Percentiles rank a stretch among this genome's conserved stretches.
Conservation (phyloP, 2,888 invertebrate species). For the Neocrepidodera transversa region DNA sequence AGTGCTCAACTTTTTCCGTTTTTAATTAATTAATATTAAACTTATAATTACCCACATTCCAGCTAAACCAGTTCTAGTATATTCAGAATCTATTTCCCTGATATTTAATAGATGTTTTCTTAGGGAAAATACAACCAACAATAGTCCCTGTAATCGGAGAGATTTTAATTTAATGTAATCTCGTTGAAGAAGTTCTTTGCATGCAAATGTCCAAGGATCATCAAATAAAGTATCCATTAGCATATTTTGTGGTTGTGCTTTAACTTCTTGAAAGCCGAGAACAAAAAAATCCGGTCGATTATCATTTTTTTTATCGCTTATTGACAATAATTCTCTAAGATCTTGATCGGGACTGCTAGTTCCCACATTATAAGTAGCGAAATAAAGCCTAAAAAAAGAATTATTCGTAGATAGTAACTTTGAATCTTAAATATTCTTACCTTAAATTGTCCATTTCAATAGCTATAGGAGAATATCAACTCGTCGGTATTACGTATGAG, state of each 20-base stretch:
- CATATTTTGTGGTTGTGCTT: conserved; percentile 85
- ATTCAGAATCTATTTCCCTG: conserved; percentile 84
- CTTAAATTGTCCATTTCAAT: conserved; percentile 21
- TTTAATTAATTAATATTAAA: too few relatives aligned
- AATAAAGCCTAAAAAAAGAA: conserved; percentile 69
- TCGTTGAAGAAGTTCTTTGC: conserved; percentile 73
- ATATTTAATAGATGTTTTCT: conserved; percentile 82
- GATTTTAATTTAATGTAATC: conserved; percentile 82
- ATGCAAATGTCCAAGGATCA: conserved; percentile 83
- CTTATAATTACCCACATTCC: conserved; percentile 87
- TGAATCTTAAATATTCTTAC: background rate
- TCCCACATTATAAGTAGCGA: conserved; percentile 92
- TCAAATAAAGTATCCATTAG: conserved; percentile 81
- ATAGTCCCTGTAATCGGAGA: conserved; percentile 83
- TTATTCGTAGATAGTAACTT: background rate
- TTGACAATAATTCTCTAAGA: conserved; percentile 72
- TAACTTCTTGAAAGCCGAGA: conserved; percentile 88
- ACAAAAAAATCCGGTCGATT: conserved; percentile 84
- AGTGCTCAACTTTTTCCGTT: too few relatives aligned
- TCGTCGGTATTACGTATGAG: conserved; percentile 1
- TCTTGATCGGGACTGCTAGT: conserved; percentile 77
- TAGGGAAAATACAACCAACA: conserved; percentile 79
- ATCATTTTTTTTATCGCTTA: conserved; percentile 65
- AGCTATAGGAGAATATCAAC: conserved; percentile 1
- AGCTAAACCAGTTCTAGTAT: conserved; percentile 87